Base-by-base conservation (phyloP, 2,888 invertebrate genomes). In the Clistopyga incitator region DNA sequence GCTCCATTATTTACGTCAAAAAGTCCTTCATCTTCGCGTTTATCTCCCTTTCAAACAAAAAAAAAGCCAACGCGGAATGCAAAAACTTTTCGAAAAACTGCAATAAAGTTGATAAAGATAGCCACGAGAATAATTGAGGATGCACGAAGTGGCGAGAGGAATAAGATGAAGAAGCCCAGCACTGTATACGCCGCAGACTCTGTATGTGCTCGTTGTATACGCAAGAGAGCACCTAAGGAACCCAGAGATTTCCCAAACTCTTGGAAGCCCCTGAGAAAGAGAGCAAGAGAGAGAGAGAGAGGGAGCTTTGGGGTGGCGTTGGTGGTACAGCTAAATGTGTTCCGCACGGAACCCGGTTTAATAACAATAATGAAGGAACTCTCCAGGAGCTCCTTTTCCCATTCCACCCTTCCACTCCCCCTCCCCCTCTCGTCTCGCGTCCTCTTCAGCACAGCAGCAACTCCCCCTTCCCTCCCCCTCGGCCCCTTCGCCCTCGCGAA, bases 311-410 rank as follows among this genome's bases (percentile, higher is more conserved):
- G 6, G 64, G 3, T 13, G 38, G 15, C 23, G n/a, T 29, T 61
- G 54, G 50, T 8, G 42, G 56, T 29, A 4, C 34, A 38, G 59
- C 65, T 74, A 68, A 72, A 64, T 74, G 75, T 75, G 74, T 75
- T 75, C 56, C 65, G 67, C 72, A 78, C 74, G 20, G 79, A n/a
- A 81, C 76, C 79, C 72, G 74, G 76, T 84, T 82, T 82, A 81
- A 86, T 86, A 85, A 85, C 64, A 85, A 86, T 83, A 85, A 86
- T 68, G 76, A 82, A 82, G 76, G 47, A 79, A 79, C 82, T 79
- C 82, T 76, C 76, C 79, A 81, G 76, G 68, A 82, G 61, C 82
- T 84, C 78, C 59, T 68, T 38, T 38, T 10, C 38, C 38, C 81
- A 45, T 38, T 45, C 71, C 50, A 23, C 77, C 52, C 59, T 74